A percentile compares a stretch with the other conserved stretches of the same genome.
These are phyloP conservation scores for Cataglyphis hispanica DNA, from an alignment of 1,140 invertebrate genomes.

Conservation along the genomic window DNA sequence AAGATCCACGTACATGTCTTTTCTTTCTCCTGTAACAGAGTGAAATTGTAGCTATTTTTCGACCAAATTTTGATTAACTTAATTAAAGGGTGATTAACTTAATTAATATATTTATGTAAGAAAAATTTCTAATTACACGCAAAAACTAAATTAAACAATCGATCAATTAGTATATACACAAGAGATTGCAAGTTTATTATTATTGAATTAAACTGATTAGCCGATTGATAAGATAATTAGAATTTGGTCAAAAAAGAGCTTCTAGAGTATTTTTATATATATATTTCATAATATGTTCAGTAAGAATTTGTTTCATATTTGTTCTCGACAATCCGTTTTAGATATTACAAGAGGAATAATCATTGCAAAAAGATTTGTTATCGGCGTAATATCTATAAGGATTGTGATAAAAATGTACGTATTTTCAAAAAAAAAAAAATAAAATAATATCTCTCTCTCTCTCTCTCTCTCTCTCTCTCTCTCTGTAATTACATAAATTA, in stretches of 20 bases:
- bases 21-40: neutral
- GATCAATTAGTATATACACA: too few species aligned
- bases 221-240: too few species aligned
- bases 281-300: neutral
- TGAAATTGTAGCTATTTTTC: neutral
- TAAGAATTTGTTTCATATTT: neutral
- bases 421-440: conserved; percentile 4
- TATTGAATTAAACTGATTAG: too few species aligned
- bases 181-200: too few species aligned
- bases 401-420: conserved; percentile 13
- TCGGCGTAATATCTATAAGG: neutral
- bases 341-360: neutral
- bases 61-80: too few species aligned
- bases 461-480: neutral
- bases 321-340: neutral
- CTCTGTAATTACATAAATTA: neutral
- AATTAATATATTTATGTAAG: too few species aligned
- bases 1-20: too few species aligned
- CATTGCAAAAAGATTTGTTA: neutral
- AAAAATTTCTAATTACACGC: too few species aligned
- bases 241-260: too few species aligned
- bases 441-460: neutral
- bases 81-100: too few species aligned
- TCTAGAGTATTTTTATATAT: too few species aligned
- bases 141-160: too few species aligned